These are phyloP conservation scores for Xenus cinereus DNA, from an alignment of 2,113 vertebrate species.

Conservation along the genomic window DNA sequence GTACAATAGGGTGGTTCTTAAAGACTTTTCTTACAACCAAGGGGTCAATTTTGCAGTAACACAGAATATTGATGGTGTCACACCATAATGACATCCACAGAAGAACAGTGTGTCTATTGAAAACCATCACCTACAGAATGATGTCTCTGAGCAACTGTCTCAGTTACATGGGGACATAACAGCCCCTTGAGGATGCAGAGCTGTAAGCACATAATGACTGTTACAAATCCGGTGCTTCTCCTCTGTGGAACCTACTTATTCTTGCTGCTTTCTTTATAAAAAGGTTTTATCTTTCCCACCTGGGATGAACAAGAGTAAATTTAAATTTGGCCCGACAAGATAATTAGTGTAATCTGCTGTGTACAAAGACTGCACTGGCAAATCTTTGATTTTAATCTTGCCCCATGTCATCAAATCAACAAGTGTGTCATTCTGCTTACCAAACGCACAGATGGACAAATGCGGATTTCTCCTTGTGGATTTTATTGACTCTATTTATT, in stretches of 20 bases:
- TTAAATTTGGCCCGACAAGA: constrained; percentile 37
- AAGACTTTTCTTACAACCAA: neutral
- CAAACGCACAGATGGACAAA: constrained; percentile 57
- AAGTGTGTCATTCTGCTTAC: constrained; percentile 35
- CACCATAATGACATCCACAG: neutral
- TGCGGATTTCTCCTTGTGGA: constrained; percentile 29
- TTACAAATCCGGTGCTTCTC: neutral
- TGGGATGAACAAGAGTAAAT: constrained; percentile 52
- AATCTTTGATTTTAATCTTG: constrained; percentile 48
- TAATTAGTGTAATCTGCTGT: constrained; percentile 61
- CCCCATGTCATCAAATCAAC: constrained; percentile 47
- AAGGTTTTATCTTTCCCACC: constrained; percentile 5
- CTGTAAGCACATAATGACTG: neutral
- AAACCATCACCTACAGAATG: neutral
- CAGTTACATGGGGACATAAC: neutral
- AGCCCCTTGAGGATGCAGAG: neutral
- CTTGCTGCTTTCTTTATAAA: neutral
- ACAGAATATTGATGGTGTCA: neutral
- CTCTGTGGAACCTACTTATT: neutral
- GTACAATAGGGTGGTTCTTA: neutral
- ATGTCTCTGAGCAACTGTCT: neutral
- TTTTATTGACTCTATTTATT: constrained; percentile 21
- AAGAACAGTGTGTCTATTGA: neutral
- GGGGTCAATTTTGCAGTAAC: neutral
- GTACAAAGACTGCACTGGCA: constrained; percentile 39